Percentiles rank a stretch among this genome's conserved stretches.
Conservation (phyloP, 2,113 vertebrate genomes). For the Hemichromis elongatus region DNA sequence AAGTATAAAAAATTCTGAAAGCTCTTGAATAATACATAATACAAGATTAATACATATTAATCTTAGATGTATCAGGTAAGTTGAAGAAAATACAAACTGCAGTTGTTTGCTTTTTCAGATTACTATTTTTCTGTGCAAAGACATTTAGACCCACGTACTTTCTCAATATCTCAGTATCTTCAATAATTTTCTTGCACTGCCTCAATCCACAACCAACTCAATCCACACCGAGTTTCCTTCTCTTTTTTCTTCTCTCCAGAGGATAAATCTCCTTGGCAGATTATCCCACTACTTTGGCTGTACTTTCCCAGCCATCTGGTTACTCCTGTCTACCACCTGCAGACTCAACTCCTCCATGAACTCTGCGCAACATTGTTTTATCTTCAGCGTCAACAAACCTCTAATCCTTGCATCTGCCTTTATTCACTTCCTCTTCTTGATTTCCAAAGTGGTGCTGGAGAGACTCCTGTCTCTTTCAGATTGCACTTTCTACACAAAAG, state of each 20-base stretch:
- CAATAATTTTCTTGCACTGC: background rate
- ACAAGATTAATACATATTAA: background rate
- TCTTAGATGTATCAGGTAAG: background rate
- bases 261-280: background rate
- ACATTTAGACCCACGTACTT: background rate
- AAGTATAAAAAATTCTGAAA: background rate
- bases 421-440: background rate
- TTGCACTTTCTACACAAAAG: background rate
- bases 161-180: background rate
- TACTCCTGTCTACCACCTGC: background rate
- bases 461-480: background rate
- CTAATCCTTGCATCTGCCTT: background rate
- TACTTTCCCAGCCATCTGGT: background rate
- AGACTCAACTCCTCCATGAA: background rate
- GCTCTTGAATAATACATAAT: background rate
- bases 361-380: background rate
- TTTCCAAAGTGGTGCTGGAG: background rate
- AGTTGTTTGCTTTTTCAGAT: no score
- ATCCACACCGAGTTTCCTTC: background rate
- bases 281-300: background rate
- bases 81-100: no score
- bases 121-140: no score
- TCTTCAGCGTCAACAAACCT: background rate
- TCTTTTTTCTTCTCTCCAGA: background rate
- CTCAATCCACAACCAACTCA: background rate